Conservation (phyloP, 2,797 vertebrate species). For the Staurois parvus region DNA sequence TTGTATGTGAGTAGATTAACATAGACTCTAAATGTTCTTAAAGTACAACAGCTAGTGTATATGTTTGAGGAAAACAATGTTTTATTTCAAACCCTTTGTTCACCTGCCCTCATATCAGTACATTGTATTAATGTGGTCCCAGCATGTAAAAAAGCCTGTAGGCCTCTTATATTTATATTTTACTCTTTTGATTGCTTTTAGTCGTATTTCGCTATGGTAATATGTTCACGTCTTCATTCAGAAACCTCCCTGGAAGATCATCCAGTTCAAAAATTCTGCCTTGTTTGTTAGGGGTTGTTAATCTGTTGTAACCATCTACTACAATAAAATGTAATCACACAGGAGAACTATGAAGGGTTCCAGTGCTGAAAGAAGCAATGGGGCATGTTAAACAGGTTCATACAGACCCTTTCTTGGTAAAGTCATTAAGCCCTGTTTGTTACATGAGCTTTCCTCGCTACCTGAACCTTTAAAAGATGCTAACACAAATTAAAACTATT, state of each 20-base stretch:
- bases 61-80: neutral
- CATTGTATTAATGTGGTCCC: neutral
- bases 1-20: neutral
- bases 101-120: neutral
- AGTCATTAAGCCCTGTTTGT: no score
- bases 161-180: neutral
- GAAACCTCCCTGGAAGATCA: neutral
- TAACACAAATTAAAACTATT: no score
- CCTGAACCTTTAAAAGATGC: no score
- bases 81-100: neutral
- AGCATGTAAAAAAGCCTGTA: neutral
- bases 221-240: neutral
- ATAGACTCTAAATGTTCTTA: neutral
- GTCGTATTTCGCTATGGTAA: neutral
- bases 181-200: neutral
- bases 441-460: no score
- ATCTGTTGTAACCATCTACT: no score
- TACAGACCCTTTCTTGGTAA: no score
- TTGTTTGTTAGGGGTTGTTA: no score
- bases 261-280: no score
- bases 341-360: no score
- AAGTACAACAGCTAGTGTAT: neutral
- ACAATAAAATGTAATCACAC: no score
- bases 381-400: no score
- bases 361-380: no score